Conservation (phyloP, 2,797 vertebrate species). For the Micropoecilia bifurca region DNA sequence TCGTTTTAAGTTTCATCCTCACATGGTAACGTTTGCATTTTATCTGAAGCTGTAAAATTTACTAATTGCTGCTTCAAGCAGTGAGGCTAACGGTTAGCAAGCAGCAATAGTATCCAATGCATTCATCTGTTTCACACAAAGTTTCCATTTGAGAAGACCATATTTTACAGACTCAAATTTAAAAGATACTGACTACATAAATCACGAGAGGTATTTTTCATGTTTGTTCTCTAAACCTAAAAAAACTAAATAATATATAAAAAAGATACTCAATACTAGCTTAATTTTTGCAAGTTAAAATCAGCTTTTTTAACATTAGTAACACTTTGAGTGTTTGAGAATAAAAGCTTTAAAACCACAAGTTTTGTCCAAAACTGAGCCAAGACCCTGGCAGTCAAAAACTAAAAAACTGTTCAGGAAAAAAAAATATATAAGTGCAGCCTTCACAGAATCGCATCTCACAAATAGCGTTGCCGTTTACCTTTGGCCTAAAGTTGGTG, state of each 20-base stretch:
- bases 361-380: too few relatives aligned
- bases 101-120: neutral
- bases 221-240: neutral
- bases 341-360: neutral
- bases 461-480: slow-evolving; percentile 37
- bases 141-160: neutral
- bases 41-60: neutral
- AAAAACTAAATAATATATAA: too few relatives aligned
- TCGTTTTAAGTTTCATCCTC: neutral
- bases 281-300: neutral
- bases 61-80: neutral
- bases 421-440: neutral
- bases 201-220: neutral
- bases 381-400: too few relatives aligned
- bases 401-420: neutral
- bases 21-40: neutral
- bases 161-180: neutral
- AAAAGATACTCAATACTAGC: neutral
- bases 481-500: slow-evolving; percentile 96
- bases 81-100: neutral
- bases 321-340: neutral
- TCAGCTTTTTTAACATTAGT: neutral
- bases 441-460: neutral
- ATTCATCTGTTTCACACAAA: neutral
- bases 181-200: neutral